Conservation (phyloP, 2,888 invertebrate genomes). For the Ferrisia virgata region DNA sequence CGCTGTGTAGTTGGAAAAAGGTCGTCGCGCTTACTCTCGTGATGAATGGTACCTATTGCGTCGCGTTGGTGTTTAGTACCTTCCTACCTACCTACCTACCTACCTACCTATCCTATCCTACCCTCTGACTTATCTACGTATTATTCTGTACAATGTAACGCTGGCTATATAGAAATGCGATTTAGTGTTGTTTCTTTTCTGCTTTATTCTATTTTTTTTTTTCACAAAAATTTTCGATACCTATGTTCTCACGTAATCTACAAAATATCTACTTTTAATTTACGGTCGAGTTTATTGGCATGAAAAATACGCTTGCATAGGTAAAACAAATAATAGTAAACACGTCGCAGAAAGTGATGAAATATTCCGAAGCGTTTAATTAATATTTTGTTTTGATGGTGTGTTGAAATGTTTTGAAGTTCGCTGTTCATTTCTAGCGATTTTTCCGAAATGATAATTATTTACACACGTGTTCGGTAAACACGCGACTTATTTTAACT, state of each 20-base stretch:
- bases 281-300: background rate
- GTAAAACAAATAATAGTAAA: background rate
- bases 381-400: conserved; percentile 4
- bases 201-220: too few relatives aligned
- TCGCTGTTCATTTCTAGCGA: background rate
- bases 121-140: background rate
- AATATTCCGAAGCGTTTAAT: background rate
- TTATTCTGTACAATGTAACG: background rate
- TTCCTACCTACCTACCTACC: too few relatives aligned
- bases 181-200: background rate
- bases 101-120: too few relatives aligned
- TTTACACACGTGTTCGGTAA: background rate
- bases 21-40: background rate
- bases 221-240: background rate
- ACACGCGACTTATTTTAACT: background rate
- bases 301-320: background rate
- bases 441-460: background rate
- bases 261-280: too few relatives aligned
- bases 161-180: background rate
- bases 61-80: too few relatives aligned
- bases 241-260: too few relatives aligned
- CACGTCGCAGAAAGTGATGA: background rate
- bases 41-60: background rate
- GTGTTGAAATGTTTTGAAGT: background rate
- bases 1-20: background rate